Base-by-base conservation (phyloP, 2,888 invertebrate genomes). In the Zeuzera pyrina region DNA sequence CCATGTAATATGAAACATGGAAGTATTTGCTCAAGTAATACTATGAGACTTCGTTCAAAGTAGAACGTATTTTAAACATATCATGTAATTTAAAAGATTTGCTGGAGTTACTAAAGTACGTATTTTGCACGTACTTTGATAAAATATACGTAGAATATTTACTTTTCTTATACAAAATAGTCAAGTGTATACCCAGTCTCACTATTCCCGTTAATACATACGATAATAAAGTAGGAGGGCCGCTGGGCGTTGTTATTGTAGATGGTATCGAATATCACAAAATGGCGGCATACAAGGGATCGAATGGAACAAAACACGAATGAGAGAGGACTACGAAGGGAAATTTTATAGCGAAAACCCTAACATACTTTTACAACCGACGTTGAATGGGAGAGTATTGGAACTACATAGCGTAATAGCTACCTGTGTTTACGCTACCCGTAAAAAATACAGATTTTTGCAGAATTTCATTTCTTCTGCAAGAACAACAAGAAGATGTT, bases 231-330 rank as follows among this genome's bases (percentile, higher is more conserved):
- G 47, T 47, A 51, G 45, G 43, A 49, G 48, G 28, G 45, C 49
- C 47, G 35, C 43, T 15, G 39, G 45, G 47, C 42, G 49, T 49
- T 62, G 60, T 61, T 64, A 64, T 61, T 64, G 52, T 49, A 47
- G 45, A 35, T 42, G 36, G 56, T 62, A 66, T 66, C 59, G 60
- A 59, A 65, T 66, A 61, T 63, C 57, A 50, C 56, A 60, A 58
- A 62, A 60, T 51, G 54, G 51, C 48, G 35, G 29, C 35, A 31
- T 36, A 50, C 48, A 48, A 47, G 40, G 52, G 51, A 41, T 49
- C 42, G 44, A 47, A 44, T 40, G 49, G 45, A 59, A 62, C 54
- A 53, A 49, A 61, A 63, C 53, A 55, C 45, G 48, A 51, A 24
- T 12, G 7, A 25, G 11, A 12, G 13, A 25, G 25, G 12, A 13